Percentiles rank a stretch among this genome's conserved stretches.
Conservation (phyloP, 1,140 invertebrate species). For the Drosophila simulans region DNA sequence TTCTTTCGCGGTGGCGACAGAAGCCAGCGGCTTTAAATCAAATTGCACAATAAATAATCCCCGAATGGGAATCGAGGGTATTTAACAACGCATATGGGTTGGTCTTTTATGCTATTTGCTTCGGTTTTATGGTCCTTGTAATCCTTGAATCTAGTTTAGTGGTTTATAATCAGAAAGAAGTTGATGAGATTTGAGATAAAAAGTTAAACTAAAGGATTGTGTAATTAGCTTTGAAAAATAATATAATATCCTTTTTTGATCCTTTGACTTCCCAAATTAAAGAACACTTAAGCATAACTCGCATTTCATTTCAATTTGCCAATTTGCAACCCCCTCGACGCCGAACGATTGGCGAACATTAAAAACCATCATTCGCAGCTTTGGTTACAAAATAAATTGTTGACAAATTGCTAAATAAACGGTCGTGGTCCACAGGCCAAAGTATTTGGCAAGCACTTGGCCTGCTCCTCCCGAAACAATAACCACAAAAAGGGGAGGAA, state of each 20-base stretch:
- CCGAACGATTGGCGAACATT: slow-evolving; percentile 69
- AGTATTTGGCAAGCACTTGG: slow-evolving; percentile 57
- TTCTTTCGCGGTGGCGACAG: slow-evolving; percentile 46
- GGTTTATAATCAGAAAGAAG: background rate
- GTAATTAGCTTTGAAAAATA: no score
- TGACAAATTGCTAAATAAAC: slow-evolving; percentile 83
- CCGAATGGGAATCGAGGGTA: slow-evolving; percentile 18
- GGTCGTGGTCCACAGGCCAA: slow-evolving; percentile 35
- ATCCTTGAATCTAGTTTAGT: slow-evolving; percentile 23
- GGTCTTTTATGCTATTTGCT: slow-evolving; percentile 33
- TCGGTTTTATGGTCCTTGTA: slow-evolving; percentile 61
- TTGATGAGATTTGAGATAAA: slow-evolving; percentile 39
- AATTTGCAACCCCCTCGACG: slow-evolving; percentile 7
- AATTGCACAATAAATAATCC: slow-evolving; percentile 63
- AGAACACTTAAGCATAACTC: slow-evolving; percentile 59
- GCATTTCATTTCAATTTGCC: slow-evolving; percentile 64
- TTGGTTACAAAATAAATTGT: slow-evolving; percentile 82
- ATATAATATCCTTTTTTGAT: no score
- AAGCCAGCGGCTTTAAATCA: slow-evolving; percentile 64
- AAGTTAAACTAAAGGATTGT: background rate
- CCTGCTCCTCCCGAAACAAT: slow-evolving; percentile 51
- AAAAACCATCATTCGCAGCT: slow-evolving; percentile 82
- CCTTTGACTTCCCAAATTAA: slow-evolving; percentile 39
- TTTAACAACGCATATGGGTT: slow-evolving; percentile 22
- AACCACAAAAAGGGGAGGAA: slow-evolving; percentile 37